phyloP scores from a whole-genome alignment of 2,113 vertebrate species.

The Psettodes erumei region DNA sequence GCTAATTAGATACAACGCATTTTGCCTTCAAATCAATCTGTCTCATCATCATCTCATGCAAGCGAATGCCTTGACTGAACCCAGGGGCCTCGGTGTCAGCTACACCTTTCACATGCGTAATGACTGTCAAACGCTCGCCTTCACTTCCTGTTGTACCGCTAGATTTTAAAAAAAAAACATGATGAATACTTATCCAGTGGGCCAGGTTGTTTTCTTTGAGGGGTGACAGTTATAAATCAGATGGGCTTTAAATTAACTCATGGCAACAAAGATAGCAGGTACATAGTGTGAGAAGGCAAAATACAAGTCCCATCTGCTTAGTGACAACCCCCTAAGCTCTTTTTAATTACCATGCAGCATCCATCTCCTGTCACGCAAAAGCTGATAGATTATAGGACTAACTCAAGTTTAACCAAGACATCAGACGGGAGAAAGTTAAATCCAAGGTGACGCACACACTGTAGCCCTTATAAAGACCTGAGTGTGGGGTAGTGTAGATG shows the following conservation, averaged over 20 bases:
- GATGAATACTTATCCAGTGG: not conserved
- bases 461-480: slow-evolving; percentile 62
- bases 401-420: slow-evolving; percentile 14
- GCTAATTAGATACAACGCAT: slow-evolving; percentile 20
- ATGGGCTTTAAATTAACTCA: slow-evolving; percentile 10
- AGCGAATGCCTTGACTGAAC: slow-evolving; percentile 21
- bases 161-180: slow-evolving; percentile 15
- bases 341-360: slow-evolving; percentile 38
- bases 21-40: slow-evolving; percentile 12
- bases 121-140: slow-evolving; percentile 7
- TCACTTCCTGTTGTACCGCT: not conserved
- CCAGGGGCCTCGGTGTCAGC: slow-evolving; percentile 6
- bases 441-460: slow-evolving; percentile 19
- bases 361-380: slow-evolving; percentile 7
- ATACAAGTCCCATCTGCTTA: slow-evolving; percentile 35
- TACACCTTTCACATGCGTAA: slow-evolving; percentile 16
- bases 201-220: not conserved
- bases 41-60: slow-evolving; percentile 38
- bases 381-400: slow-evolving; percentile 4
- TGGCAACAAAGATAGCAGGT: not conserved
- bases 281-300: slow-evolving; percentile 8
- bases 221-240: not conserved
- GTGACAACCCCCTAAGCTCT: slow-evolving; percentile 6
- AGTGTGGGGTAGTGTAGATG: slow-evolving; percentile 11
- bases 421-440: slow-evolving; percentile 22